phyloP scores from a whole-genome alignment of 2,113 vertebrate species.

The Barbus barbus region DNA sequence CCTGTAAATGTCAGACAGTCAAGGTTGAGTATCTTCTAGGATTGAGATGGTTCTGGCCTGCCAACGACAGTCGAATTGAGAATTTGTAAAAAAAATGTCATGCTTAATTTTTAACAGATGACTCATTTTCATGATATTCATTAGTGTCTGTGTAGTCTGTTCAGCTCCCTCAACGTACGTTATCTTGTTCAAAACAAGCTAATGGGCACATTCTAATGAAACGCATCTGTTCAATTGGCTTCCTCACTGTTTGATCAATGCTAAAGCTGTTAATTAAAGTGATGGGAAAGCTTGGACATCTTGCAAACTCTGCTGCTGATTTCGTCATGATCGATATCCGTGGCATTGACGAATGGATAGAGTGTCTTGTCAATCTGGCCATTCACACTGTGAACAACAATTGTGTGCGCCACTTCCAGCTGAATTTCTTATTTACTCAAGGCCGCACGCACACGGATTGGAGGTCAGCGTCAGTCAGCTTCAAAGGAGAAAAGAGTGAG shows the following conservation, averaged over 20 bases:
- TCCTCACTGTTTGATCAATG: constrained; percentile 56
- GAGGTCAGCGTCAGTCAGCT: constrained; percentile 33
- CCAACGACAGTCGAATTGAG: background rate
- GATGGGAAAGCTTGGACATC: constrained; percentile 49
- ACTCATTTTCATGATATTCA: constrained; percentile 5
- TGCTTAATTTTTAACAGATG: background rate
- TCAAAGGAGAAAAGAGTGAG: constrained; percentile 14
- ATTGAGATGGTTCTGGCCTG: constrained; percentile 13
- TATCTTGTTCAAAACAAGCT: constrained; percentile 56
- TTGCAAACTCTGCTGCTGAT: constrained; percentile 37
- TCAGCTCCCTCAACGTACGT: background rate
- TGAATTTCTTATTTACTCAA: constrained; percentile 25
- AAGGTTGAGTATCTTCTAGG: constrained; percentile 3
- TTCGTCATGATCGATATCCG: constrained; percentile 50
- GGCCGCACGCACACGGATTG: background rate
- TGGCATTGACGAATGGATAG: constrained; percentile 36
- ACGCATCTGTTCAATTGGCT: constrained; percentile 35
- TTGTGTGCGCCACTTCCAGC: constrained; percentile 24
- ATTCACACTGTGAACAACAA: constrained; percentile 14
- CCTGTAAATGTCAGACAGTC: background rate
- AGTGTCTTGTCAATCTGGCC: constrained; percentile 55
- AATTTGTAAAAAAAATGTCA: background rate
- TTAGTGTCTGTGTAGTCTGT: background rate
- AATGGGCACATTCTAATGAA: constrained; percentile 57
- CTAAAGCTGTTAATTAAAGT: constrained; percentile 57